Conservation (phyloP, 2,888 invertebrate genomes). For the Scaptomyza tumidula region DNA sequence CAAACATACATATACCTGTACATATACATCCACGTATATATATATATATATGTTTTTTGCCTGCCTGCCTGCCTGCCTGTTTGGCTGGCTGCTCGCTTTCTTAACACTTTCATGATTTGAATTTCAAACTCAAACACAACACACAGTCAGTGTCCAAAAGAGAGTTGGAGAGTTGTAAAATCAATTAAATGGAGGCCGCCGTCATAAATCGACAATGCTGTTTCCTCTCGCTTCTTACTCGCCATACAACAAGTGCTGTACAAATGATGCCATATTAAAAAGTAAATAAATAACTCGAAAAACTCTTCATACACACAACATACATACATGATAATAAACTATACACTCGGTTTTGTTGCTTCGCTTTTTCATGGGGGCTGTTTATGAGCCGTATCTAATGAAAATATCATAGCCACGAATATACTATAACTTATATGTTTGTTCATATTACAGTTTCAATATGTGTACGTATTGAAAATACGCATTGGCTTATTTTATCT, state of each 20-base stretch:
- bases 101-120: slow-evolving; percentile 77
- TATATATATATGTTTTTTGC: neutral
- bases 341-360: slow-evolving; percentile 58
- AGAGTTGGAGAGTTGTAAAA: slow-evolving; percentile 50
- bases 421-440: neutral
- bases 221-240: slow-evolving; percentile 17
- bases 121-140: slow-evolving; percentile 39
- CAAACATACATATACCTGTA: neutral
- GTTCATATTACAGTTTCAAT: neutral
- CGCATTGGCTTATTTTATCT: neutral
- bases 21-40: neutral
- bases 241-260: slow-evolving; percentile 32
- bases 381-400: slow-evolving; percentile 75
- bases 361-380: slow-evolving; percentile 12
- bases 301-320: neutral
- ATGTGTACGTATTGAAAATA: neutral
- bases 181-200: slow-evolving; percentile 67
- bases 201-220: slow-evolving; percentile 36
- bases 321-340: slow-evolving; percentile 27
- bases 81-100: slow-evolving; percentile 51
- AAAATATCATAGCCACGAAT: slow-evolving; percentile 64
- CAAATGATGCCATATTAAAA: slow-evolving; percentile 54
- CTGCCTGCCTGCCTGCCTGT: slow-evolving; percentile 24
- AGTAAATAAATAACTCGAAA: slow-evolving; percentile 18
- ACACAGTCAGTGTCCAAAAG: slow-evolving; percentile 11